phyloP scores from a whole-genome alignment of 2,888 invertebrate species.

The Xestia rhomboidea region DNA sequence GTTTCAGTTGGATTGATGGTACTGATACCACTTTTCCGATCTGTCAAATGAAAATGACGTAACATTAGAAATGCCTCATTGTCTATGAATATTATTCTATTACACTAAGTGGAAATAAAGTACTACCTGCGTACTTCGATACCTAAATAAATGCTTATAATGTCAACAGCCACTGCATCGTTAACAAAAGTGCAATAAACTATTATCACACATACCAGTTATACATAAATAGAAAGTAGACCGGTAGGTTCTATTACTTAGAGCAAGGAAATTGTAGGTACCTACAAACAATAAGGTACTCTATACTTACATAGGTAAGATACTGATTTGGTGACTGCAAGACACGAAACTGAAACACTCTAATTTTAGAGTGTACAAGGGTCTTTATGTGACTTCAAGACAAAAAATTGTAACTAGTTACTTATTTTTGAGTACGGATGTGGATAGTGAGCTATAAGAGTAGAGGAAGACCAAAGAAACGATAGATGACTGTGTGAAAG shows the following conservation, averaged over 20 bases:
- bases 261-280: neutral
- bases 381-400: neutral
- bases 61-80: neutral
- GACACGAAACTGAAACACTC: neutral
- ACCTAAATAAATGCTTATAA: neutral
- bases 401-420: neutral
- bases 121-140: neutral
- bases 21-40: neutral
- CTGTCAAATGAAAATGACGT: neutral
- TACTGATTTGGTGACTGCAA: neutral
- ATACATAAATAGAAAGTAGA: neutral
- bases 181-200: conserved; percentile 27
- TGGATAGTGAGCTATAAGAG: neutral
- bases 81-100: neutral
- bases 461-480: neutral
- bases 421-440: neutral
- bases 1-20: neutral
- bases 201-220: neutral
- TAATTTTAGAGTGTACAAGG: neutral
- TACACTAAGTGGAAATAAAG: too few relatives aligned
- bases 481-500: too few relatives aligned
- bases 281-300: neutral
- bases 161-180: conserved; percentile 6
- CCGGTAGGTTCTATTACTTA: neutral
- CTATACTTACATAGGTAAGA: neutral